phyloP scores from a whole-genome alignment of 2,888 invertebrate species.

The Scaptomyza reducta region DNA sequence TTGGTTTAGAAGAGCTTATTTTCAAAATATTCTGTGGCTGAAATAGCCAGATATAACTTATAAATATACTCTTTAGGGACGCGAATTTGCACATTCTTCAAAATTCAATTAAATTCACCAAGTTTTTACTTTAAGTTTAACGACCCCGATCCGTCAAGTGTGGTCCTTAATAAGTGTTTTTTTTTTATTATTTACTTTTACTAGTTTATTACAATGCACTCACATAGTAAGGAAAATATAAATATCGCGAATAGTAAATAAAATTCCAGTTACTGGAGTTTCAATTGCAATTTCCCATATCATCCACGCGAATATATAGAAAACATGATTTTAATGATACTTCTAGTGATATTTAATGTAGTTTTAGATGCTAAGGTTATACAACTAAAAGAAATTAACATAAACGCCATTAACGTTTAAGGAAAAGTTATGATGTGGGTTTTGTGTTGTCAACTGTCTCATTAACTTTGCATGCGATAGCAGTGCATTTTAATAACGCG shows the following conservation, averaged over 20 bases:
- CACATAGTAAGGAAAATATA: constrained; percentile 2
- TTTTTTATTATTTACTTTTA: background rate
- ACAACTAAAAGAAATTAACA: constrained; percentile 61
- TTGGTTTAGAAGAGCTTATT: too few relatives aligned
- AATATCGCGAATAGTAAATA: background rate
- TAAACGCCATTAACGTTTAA: constrained; percentile 48
- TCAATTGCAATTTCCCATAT: constrained; percentile 2
- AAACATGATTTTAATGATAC: constrained; percentile 40
- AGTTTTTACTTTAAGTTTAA: constrained; percentile 24
- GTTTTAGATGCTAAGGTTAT: constrained; percentile 52
- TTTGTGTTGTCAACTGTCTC: constrained; percentile 40
- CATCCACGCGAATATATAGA: constrained; percentile 7
- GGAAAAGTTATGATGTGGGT: constrained; percentile 25
- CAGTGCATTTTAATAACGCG: constrained; percentile 75
- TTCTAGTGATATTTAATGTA: constrained; percentile 60
- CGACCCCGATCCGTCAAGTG: too few relatives aligned
- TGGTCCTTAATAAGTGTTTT: background rate
- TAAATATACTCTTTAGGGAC: too few relatives aligned
- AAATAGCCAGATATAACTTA: too few relatives aligned
- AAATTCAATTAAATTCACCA: too few relatives aligned
- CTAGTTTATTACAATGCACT: constrained; percentile 3
- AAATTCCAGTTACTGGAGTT: constrained; percentile 5
- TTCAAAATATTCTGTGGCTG: too few relatives aligned
- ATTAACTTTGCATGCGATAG: constrained; percentile 1
- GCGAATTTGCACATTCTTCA: too few relatives aligned